These are phyloP conservation scores for Chamaetylas fuelleborni DNA, from an alignment of 2,113 vertebrate species.

Conservation along the genomic window DNA sequence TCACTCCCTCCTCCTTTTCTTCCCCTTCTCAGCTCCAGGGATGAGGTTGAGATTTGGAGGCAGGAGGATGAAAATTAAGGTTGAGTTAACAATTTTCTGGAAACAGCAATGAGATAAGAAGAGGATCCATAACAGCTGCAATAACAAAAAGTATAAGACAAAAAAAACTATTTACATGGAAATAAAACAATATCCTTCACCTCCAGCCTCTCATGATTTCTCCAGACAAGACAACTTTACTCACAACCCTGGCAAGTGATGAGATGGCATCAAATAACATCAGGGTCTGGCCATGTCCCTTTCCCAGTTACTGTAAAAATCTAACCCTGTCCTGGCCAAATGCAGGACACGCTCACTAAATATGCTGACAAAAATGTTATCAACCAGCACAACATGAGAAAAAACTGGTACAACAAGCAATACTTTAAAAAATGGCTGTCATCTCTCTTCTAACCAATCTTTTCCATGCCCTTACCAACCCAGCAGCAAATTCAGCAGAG, in stretches of 20 bases:
- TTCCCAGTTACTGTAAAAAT: background rate
- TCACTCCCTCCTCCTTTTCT: background rate
- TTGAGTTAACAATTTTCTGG: background rate
- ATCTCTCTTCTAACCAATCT: background rate
- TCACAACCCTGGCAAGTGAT: background rate
- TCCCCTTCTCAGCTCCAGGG: too few relatives aligned
- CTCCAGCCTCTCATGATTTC: background rate
- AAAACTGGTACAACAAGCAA: background rate
- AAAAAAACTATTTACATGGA: background rate
- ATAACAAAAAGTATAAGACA: background rate
- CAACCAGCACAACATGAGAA: background rate
- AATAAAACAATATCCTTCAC: background rate
- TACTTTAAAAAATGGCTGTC: background rate
- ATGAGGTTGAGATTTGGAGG: background rate
- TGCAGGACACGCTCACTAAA: fast-evolving
- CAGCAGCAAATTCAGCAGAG: background rate
- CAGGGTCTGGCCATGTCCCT: background rate
- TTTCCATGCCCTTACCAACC: background rate
- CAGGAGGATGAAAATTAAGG: background rate
- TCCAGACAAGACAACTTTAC: background rate
- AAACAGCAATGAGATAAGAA: background rate
- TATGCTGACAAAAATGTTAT: background rate
- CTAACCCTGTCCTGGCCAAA: background rate
- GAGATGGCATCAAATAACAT: background rate
- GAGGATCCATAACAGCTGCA: background rate